Percentiles rank a stretch among this genome's conserved stretches.
Conservation (phyloP, 1,140 invertebrate species). For the Acyrthosiphon pisum region DNA sequence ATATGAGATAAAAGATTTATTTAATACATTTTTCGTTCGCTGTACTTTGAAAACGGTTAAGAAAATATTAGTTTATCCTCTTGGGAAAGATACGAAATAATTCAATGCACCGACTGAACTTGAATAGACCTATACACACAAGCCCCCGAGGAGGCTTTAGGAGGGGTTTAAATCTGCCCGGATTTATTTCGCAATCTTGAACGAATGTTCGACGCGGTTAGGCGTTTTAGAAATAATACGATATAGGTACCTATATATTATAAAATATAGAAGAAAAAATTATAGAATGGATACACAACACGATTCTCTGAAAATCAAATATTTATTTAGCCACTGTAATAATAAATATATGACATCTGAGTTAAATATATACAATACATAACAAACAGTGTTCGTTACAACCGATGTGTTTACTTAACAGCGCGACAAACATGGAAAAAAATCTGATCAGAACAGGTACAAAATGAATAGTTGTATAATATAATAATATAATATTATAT, state of each 20-base stretch:
- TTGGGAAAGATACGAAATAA: conserved; percentile 34
- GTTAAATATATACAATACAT: background rate
- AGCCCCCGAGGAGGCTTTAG: conserved; percentile 29
- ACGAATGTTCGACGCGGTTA: background rate
- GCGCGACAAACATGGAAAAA: background rate
- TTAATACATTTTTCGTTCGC: background rate
- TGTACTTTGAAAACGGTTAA: conserved; percentile 19
- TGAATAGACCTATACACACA: conserved; percentile 2
- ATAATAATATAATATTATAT: too few species aligned
- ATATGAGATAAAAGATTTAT: background rate
- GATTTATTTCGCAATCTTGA: conserved; percentile 5
- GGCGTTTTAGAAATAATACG: conserved; percentile 27
- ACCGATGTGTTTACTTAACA: background rate
- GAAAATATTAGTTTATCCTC: conserved; percentile 46
- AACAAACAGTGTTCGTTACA: background rate
- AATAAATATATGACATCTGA: background rate
- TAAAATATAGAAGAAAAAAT: background rate
- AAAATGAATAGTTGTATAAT: too few species aligned
- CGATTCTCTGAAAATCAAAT: background rate
- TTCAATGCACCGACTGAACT: conserved; percentile 31
- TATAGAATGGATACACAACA: background rate
- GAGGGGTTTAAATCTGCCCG: conserved; percentile 13
- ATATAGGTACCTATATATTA: background rate
- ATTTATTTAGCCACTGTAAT: background rate
- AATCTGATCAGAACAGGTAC: background rate